Conservation (phyloP, 2,113 vertebrate species). For the Orientallactaga bullata region DNA sequence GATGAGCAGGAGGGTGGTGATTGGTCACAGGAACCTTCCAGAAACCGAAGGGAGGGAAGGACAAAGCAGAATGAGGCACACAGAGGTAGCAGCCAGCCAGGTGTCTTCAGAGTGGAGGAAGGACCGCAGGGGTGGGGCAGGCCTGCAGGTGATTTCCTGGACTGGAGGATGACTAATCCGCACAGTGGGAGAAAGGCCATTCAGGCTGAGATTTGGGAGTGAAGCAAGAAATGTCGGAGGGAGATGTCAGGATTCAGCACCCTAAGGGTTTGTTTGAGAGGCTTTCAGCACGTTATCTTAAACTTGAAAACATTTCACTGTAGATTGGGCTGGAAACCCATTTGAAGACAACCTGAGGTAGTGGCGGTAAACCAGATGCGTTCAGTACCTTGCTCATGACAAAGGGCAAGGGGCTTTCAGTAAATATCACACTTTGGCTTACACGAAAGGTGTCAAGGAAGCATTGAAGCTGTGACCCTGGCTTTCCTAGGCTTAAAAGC, state of each 20-base stretch:
- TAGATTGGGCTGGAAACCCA: not conserved
- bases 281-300: not conserved
- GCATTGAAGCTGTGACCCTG: not conserved
- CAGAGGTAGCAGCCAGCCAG: not conserved
- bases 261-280: not conserved
- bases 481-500: not conserved
- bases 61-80: not conserved
- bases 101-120: not conserved
- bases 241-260: not conserved
- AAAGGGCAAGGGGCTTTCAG: fast-evolving
- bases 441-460: not conserved
- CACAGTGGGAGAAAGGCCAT: not conserved
- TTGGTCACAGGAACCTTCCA: not conserved
- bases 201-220: not conserved
- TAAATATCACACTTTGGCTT: not conserved
- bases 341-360: not conserved
- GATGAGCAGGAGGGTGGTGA: not conserved
- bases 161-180: not conserved
- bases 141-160: not conserved
- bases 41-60: not conserved
- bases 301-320: not conserved
- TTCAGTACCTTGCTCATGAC: not conserved
- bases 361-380: not conserved
- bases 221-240: not conserved
- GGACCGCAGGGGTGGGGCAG: fast-evolving